Conservation (phyloP, 2,797 vertebrate species). For the Hippopotamyrus pictus region DNA sequence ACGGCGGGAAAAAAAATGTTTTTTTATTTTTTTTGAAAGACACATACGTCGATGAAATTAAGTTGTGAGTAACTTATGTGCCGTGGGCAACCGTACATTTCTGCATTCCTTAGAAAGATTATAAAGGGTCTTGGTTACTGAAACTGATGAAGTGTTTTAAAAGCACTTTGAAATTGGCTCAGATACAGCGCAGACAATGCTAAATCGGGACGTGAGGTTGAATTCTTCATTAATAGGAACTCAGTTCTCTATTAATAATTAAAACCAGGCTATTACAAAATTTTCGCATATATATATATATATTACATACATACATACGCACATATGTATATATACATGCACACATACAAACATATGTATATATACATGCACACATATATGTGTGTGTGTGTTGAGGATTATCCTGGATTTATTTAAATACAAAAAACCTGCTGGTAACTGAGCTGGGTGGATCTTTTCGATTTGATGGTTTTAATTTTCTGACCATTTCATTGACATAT, state of each 20-base stretch:
- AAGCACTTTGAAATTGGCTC: neutral
- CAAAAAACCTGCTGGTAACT: neutral
- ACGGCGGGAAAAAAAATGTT: neutral
- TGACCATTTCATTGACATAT: neutral
- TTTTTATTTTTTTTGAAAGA: neutral
- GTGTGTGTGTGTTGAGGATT: neutral
- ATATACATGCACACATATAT: no score
- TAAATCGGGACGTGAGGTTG: neutral
- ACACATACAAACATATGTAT: neutral
- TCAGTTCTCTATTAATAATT: neutral
- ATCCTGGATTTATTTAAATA: neutral
- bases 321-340: neutral
- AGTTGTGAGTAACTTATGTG: neutral
- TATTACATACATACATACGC: neutral
- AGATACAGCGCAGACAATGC: neutral
- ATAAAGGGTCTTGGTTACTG: neutral
- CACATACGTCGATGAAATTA: neutral
- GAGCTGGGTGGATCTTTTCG: neutral
- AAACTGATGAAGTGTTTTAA: neutral
- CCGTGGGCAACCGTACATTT: neutral
- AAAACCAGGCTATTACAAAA: neutral
- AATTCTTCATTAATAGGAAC: neutral
- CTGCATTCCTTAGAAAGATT: neutral
- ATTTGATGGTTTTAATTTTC: neutral
- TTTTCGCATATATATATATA: neutral